phyloP scores from a whole-genome alignment of 1,140 invertebrate genomes.

The Macrotrachela quadricornifera region DNA sequence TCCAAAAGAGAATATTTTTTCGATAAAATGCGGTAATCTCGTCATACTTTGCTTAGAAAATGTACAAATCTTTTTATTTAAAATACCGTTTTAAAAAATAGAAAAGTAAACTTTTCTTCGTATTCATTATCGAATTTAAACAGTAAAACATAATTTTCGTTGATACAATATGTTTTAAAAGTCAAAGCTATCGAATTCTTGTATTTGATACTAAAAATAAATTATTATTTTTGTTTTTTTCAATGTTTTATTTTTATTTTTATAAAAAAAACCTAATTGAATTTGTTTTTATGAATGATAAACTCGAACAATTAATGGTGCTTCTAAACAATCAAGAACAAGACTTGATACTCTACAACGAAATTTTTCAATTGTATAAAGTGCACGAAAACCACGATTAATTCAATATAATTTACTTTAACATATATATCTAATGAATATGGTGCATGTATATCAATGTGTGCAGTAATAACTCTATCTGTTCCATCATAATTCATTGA shows the following conservation, averaged over 20 bases:
- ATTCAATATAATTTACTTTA: conserved; percentile 67
- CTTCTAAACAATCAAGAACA: conserved; percentile 32
- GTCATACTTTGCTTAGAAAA: too few species aligned
- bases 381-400: conserved; percentile 55
- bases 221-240: not conserved
- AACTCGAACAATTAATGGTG: conserved; percentile 32
- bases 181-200: too few species aligned
- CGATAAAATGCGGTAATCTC: too few species aligned
- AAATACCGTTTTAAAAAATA: too few species aligned
- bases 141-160: too few species aligned
- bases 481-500: conserved; percentile 58
- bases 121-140: too few species aligned
- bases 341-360: conserved; percentile 63
- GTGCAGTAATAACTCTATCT: conserved; percentile 47
- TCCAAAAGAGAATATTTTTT: too few species aligned
- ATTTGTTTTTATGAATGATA: conserved; percentile 25
- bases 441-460: conserved; percentile 49
- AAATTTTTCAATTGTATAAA: conserved; percentile 76
- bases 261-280: not conserved
- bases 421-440: conserved; percentile 74
- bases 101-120: too few species aligned
- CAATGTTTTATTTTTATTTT: conserved; percentile 11
- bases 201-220: conserved; percentile 38
- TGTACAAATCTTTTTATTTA: too few species aligned
- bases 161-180: too few species aligned